Evolutionary conservation across 2,888 invertebrate genomes (phyloP).

Genomic region (Resseliella maxima): DNA sequence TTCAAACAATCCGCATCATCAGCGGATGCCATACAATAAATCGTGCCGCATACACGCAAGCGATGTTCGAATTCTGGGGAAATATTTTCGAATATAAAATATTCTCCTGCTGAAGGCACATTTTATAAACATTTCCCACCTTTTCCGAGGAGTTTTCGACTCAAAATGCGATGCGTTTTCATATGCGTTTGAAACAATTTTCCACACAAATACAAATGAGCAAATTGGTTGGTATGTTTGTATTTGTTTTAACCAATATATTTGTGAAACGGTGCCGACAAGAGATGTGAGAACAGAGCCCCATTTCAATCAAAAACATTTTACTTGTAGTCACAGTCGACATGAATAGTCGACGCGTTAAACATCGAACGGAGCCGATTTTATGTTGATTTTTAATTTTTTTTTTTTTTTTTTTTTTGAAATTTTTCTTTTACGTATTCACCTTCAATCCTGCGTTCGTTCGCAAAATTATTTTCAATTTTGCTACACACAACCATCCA

Average conservation of each 20-base stretch:
- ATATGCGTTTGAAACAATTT: background rate
- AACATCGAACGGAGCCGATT: background rate
- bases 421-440: background rate
- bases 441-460: slow-evolving; percentile 7
- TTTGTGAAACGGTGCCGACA: background rate
- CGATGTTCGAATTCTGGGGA: slow-evolving; percentile 14
- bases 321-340: slow-evolving; percentile 12
- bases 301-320: slow-evolving; percentile 23
- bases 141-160: slow-evolving; percentile 4
- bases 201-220: background rate
- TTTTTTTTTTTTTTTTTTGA: background rate
- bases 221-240: background rate
- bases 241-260: background rate
- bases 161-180: background rate
- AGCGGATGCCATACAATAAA: too few relatives aligned
- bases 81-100: slow-evolving; percentile 10
- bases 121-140: slow-evolving; percentile 26
- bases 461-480: background rate
- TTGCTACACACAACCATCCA: background rate
- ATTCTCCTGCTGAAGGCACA: slow-evolving; percentile 20
- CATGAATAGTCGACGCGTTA: slow-evolving; percentile 13
- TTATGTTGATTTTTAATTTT: background rate
- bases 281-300: background rate
- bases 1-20: too few relatives aligned
- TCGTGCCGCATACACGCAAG: too few relatives aligned